Evolutionary conservation across 37 sponge, comb jelly and placozoan species (phyloP).

Genomic region (Dysidea cf. avara): DNA sequence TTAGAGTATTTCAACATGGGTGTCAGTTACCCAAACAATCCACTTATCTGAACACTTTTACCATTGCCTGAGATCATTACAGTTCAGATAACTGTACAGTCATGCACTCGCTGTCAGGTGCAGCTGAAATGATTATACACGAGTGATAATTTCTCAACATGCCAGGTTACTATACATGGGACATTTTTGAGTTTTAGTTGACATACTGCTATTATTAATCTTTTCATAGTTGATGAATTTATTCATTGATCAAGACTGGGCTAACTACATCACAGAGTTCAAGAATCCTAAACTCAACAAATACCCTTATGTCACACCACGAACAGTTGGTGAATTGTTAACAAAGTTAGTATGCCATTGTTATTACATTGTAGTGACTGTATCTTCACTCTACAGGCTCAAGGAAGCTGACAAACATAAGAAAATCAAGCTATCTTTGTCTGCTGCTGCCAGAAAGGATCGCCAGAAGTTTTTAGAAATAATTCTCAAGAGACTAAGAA

Average conservation of each 20-base stretch:
- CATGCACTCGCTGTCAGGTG: too few relatives aligned
- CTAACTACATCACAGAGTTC: conserved; percentile 57
- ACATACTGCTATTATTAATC: background rate
- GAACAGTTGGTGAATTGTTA: conserved; percentile 47
- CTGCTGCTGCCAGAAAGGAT: conserved; percentile 40
- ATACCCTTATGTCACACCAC: conserved; percentile 59
- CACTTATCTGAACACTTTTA: too few relatives aligned
- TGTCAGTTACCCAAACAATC: too few relatives aligned
- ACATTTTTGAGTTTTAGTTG: background rate
- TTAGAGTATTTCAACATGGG: too few relatives aligned
- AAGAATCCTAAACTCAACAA: conserved; percentile 15
- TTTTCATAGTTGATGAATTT: conserved; percentile 50
- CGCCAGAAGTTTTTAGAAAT: conserved; percentile 54
- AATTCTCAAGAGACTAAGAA: conserved; percentile 45
- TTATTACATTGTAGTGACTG: background rate
- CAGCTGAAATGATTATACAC: too few relatives aligned
- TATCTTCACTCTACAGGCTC: conserved; percentile 26
- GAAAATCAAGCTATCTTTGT: conserved; percentile 42
- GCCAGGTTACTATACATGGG: conserved; percentile 7
- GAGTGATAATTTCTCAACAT: too few relatives aligned
- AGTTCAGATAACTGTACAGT: too few relatives aligned
- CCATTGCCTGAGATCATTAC: too few relatives aligned
- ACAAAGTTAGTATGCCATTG: conserved; percentile 41
- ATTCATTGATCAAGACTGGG: conserved; percentile 64
- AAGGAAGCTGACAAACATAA: conserved; percentile 49